Evolutionary conservation across 1,140 invertebrate species (phyloP).

Genomic region (Callitettix versicolor): DNA sequence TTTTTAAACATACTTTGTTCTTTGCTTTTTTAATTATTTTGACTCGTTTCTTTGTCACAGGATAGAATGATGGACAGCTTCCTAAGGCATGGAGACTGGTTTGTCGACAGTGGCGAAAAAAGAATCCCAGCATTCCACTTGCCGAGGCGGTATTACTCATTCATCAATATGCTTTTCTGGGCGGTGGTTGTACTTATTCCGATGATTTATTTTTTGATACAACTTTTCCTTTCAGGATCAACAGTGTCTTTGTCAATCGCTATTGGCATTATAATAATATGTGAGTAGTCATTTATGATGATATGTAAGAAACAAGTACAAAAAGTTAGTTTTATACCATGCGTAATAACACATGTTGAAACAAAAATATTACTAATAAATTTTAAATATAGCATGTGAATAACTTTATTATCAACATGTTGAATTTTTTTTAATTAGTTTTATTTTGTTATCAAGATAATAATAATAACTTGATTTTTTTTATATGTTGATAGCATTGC

Average conservation of each 20-base stretch:
- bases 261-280: constrained; percentile 50
- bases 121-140: constrained; percentile 43
- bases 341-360: no score
- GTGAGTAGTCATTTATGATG: constrained; percentile 44
- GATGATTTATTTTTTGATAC: constrained; percentile 56
- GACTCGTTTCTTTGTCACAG: constrained; percentile 33
- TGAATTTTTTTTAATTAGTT: no score
- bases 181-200: constrained; percentile 52
- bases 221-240: constrained; percentile 57
- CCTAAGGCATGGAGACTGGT: constrained; percentile 70
- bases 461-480: no score
- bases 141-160: constrained; percentile 47
- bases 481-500: no score
- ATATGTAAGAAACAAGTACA: no score
- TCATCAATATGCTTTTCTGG: constrained; percentile 59
- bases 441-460: no score
- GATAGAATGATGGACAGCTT: constrained; percentile 74
- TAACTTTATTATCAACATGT: no score
- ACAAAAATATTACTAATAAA: no score
- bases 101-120: constrained; percentile 56
- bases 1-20: no score
- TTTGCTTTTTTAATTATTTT: no score
- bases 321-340: no score
- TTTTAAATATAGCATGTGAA: no score
- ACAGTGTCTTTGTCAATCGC: constrained; percentile 58